phyloP scores from a whole-genome alignment of 2,797 vertebrate genomes.

The Craterocephalus amniculus region DNA sequence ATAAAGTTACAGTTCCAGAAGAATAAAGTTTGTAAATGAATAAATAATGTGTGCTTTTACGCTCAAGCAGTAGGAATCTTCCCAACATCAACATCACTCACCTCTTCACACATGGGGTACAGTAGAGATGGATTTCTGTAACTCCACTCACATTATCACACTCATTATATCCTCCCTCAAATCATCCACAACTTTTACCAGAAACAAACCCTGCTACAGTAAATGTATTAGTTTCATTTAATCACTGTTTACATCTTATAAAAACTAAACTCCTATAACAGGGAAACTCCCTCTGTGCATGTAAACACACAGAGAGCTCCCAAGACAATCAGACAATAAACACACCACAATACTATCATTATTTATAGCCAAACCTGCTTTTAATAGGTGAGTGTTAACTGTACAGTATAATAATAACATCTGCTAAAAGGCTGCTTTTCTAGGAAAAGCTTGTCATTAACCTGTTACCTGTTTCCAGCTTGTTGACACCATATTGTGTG shows the following conservation, averaged over 20 bases:
- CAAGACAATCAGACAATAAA: constrained; percentile 10
- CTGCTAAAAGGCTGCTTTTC: constrained; percentile 11
- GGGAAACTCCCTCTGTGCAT: neutral
- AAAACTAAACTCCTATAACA: constrained; percentile 27
- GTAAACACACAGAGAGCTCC: constrained; percentile 16
- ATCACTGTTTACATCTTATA: constrained; percentile 16
- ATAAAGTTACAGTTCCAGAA: too few species aligned
- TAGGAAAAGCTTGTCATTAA: neutral
- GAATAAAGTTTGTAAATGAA: neutral
- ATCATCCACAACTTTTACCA: neutral
- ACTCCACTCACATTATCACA: neutral
- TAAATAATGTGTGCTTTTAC: neutral
- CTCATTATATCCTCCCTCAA: neutral
- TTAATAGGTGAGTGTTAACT: constrained; percentile 18
- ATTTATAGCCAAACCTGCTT: constrained; percentile 15
- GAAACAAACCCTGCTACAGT: neutral
- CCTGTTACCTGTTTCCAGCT: constrained; percentile 26
- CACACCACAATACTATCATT: constrained; percentile 3
- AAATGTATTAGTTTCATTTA: neutral
- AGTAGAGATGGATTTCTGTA: neutral
- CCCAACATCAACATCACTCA: neutral
- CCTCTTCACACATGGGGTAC: neutral
- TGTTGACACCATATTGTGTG: constrained; percentile 44
- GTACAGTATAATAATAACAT: constrained; percentile 11
- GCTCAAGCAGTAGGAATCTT: neutral